These are phyloP conservation scores for Pica pica DNA, from an alignment of 2,113 vertebrate genomes.

Conservation along the genomic window DNA sequence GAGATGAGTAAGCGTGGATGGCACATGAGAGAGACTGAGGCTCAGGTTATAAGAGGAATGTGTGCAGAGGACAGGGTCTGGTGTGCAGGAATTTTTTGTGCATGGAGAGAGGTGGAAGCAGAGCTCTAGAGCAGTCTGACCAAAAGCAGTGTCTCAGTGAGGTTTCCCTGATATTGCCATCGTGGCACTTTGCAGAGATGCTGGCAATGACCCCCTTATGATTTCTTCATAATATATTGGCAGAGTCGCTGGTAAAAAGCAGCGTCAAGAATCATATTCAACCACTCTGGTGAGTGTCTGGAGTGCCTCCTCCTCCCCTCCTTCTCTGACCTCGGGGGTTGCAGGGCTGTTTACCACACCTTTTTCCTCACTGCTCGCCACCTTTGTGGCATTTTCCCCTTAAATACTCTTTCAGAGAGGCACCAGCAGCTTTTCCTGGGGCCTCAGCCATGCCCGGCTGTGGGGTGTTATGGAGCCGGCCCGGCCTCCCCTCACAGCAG, in stretches of 20 bases:
- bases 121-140: neutral
- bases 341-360: neutral
- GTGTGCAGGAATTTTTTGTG: neutral
- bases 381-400: neutral
- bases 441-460: no score
- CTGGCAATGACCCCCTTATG: neutral
- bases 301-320: rapidly evolving
- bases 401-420: neutral
- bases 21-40: neutral
- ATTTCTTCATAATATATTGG: neutral
- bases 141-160: neutral
- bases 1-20: neutral
- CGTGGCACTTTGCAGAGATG: neutral
- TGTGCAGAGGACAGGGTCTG: neutral
- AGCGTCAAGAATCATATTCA: neutral
- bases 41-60: neutral
- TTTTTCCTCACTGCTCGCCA: neutral
- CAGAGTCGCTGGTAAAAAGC: neutral
- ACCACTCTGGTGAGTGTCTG: rapidly evolving
- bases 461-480: rapidly evolving
- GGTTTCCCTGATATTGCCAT: neutral
- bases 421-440: rapidly evolving
- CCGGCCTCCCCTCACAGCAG: rapidly evolving
- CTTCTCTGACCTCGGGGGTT: rapidly evolving
- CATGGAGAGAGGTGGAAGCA: neutral